phyloP scores from a whole-genome alignment of 2,113 vertebrate species.

The Leucopsar rothschildi region DNA sequence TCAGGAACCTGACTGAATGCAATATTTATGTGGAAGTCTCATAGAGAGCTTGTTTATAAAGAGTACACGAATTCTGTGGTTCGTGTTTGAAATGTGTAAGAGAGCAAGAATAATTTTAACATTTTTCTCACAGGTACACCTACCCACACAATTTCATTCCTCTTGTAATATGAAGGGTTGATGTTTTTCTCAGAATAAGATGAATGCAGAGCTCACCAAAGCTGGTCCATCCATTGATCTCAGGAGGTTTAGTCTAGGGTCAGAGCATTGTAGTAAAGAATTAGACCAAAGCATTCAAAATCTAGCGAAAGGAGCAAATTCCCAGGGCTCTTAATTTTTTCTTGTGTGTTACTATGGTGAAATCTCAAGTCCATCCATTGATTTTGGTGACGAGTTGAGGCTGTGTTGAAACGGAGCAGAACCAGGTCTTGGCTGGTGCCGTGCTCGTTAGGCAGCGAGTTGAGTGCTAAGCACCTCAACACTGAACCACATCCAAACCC shows the following conservation, averaged over 20 bases:
- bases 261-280: neutral
- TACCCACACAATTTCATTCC: neutral
- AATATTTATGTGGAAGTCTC: slow-evolving; percentile 60
- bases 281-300: neutral
- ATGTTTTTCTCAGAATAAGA: neutral
- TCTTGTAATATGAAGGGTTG: neutral
- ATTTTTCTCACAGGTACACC: neutral
- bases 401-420: neutral
- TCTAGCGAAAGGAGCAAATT: neutral
- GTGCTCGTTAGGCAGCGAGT: neutral
- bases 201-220: neutral
- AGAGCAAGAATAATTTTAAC: neutral
- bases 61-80: neutral
- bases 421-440: rapidly evolving
- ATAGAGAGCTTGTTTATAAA: neutral
- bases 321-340: neutral
- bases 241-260: neutral
- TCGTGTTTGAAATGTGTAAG: neutral
- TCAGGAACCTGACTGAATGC: slow-evolving; percentile 27
- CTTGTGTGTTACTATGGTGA: neutral
- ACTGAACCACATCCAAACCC: slow-evolving; percentile 14
- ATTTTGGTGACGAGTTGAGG: neutral
- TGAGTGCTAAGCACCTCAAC: slow-evolving; percentile 17
- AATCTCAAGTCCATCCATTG: neutral
- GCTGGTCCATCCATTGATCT: neutral